A percentile compares a stretch with the other conserved stretches of the same genome.
These are phyloP conservation scores for Ooceraea biroi DNA, from an alignment of 1,140 invertebrate genomes.

Conservation along the genomic window DNA sequence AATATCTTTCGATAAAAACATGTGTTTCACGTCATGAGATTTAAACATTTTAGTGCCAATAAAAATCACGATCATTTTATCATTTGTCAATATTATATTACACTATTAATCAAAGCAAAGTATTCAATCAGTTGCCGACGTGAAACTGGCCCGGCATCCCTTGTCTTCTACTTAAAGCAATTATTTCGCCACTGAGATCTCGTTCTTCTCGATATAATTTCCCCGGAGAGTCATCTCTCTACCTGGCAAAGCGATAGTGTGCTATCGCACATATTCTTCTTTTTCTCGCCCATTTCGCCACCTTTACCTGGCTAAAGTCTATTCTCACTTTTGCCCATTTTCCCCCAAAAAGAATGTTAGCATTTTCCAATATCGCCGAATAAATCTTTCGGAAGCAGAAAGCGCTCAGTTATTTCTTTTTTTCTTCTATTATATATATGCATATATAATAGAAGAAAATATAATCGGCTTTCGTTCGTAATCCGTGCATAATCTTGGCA, in stretches of 20 bases:
- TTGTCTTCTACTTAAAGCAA: constrained; percentile 17
- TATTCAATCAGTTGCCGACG: constrained; percentile 18
- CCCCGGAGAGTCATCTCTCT: not conserved
- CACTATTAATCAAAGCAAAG: constrained; percentile 18
- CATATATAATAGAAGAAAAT: too few relatives aligned
- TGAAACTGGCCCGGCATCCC: not conserved
- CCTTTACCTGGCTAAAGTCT: not conserved
- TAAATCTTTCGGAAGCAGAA: not conserved
- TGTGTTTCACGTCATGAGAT: too few relatives aligned
- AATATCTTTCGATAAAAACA: not conserved
- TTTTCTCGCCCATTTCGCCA: not conserved
- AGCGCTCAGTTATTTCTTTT: not conserved
- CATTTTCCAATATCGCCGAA: not conserved
- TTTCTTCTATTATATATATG: not conserved
- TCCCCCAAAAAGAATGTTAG: not conserved
- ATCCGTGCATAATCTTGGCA: not conserved
- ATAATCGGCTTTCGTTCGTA: not conserved
- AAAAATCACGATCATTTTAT: too few relatives aligned
- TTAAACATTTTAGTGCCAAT: too few relatives aligned
- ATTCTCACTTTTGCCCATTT: not conserved
- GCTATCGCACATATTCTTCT: not conserved
- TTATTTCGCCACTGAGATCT: constrained; percentile 18
- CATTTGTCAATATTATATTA: not conserved
- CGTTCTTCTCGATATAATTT: constrained; percentile 28
- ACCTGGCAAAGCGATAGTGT: not conserved